Conservation (phyloP, 2,888 invertebrate species). For the Mythimna albipuncta region DNA sequence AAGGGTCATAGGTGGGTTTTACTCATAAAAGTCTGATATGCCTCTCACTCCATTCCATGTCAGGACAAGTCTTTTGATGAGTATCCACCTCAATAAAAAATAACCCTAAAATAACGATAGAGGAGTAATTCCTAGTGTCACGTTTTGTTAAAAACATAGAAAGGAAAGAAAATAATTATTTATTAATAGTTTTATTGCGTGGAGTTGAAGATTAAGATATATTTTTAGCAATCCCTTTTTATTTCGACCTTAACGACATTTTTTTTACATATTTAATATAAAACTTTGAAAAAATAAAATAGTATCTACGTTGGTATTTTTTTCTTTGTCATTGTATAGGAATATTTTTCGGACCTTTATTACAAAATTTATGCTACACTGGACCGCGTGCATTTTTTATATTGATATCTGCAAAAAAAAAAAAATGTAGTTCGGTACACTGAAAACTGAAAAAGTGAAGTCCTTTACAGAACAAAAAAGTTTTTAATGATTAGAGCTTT, state of each 20-base stretch:
- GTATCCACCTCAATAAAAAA: too few species aligned
- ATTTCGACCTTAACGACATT: background rate
- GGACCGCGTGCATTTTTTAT: constrained; percentile 33
- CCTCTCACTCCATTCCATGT: too few species aligned
- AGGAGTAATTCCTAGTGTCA: too few species aligned
- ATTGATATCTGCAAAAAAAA: constrained; percentile 30
- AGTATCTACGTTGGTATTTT: background rate
- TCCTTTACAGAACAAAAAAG: background rate
- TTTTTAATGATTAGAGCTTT: constrained; percentile 12
- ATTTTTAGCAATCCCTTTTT: too few species aligned
- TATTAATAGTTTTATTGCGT: too few species aligned
- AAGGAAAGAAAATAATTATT: too few species aligned
- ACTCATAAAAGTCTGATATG: too few species aligned
- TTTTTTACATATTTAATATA: background rate
- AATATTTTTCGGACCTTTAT: constrained; percentile 21
- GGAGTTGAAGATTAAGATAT: too few species aligned
- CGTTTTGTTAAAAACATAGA: too few species aligned
- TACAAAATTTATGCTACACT: constrained; percentile 28
- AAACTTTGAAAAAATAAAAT: background rate
- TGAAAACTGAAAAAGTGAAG: constrained; percentile 18
- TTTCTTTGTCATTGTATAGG: background rate
- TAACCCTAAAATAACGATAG: too few species aligned
- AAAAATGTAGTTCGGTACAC: constrained; percentile 21
- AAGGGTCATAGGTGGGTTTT: too few species aligned
- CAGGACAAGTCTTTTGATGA: too few species aligned